Base-by-base conservation (phyloP, 1,140 invertebrate genomes). In the Drosophila takahashii region DNA sequence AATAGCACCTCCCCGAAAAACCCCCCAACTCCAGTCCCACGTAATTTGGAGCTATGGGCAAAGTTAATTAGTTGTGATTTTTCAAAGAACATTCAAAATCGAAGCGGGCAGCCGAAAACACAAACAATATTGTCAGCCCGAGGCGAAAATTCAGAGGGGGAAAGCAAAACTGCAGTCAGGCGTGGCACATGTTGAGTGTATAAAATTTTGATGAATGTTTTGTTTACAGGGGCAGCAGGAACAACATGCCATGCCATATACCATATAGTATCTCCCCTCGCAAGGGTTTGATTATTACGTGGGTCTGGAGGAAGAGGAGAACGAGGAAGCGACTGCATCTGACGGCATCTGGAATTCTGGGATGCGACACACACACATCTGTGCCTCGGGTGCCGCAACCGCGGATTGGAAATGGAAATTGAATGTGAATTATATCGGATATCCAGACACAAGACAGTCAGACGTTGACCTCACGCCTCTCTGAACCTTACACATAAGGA, bases 11-110 rank as follows among this genome's bases (percentile, higher is more conserved):
- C 45, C 27, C 15, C 4, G 26, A 8, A 45, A n/a, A 10, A 34
- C 10, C 7, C 29, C 39, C 59, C 44, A 47, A 58, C 59, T n/a
- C 3, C 22, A 22, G 22, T 59, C 26, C 60, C 42, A 45, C 32
- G 29, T 66, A 47, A 76, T 45, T 79, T 29, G 37, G 39, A 70
- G 75, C 79, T 74, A 47, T 47, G 44, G 72, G 64, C 79, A 78
- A 89, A 84, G 84, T 89, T 89, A 90, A 89, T 89, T 89, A 89
- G 85, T 89, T 89, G 84, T 89, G 84, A 89, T 89, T 89, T 89
- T 89, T 89, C 84, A 89, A 90, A 89, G 84, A 84, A 89, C 85
- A 89, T 83, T 89, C 61, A 77, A 76, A 89, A 90, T 79, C 64
- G 76, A 89, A 77, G 61, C 54, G 76, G 70, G 73, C 45, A 74